A percentile compares a stretch with the other conserved stretches of the same genome.
phyloP scores from a whole-genome alignment of 2,113 vertebrate genomes.

The Illadopsis cleaveri region DNA sequence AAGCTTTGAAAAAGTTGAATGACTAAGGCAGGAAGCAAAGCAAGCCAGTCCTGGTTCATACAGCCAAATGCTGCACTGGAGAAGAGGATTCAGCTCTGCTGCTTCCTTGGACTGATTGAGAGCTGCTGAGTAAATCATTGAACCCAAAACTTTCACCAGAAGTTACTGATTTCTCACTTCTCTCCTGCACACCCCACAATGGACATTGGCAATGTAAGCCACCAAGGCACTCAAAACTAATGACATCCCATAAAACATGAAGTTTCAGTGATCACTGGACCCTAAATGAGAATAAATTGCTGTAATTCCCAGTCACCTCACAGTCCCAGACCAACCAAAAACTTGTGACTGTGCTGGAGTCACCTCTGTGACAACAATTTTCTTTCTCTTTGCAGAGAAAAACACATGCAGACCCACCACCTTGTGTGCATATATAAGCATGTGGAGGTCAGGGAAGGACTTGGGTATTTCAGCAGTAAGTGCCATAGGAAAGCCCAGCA shows the following conservation, averaged over 20 bases:
- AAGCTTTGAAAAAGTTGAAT: background rate
- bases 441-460: background rate
- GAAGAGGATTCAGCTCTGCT: background rate
- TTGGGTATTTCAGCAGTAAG: background rate
- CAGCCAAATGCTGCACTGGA: background rate
- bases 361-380: background rate
- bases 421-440: background rate
- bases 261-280: rapidly evolving
- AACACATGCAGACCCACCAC: background rate
- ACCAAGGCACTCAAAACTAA: background rate
- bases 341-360: background rate
- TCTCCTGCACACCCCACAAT: background rate
- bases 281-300: background rate
- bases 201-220: background rate
- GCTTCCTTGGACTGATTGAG: background rate
- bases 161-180: background rate
- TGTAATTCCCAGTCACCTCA: background rate
- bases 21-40: background rate
- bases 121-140: background rate
- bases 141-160: background rate
- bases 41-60: background rate
- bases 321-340: background rate
- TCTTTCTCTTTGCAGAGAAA: background rate
- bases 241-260: background rate
- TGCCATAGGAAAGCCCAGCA: background rate